Base-by-base conservation (phyloP, 2,113 vertebrate species). In the Rana temporaria region DNA sequence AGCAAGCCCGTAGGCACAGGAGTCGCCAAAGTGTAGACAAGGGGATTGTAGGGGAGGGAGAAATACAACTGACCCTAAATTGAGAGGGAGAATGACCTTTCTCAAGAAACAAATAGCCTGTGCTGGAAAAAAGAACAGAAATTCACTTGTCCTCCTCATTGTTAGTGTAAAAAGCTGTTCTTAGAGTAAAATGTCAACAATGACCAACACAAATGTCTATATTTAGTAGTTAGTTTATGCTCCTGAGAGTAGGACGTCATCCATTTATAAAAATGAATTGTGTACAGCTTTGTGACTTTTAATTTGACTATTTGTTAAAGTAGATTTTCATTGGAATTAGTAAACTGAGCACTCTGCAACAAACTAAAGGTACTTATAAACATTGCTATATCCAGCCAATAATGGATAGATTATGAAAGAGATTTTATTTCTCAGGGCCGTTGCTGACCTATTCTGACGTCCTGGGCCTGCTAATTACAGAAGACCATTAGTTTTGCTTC, bases 31-130 rank as follows among this genome's bases (percentile, higher is more conserved):
- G 60, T 22, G 30, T 42, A 65, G 42, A 48, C 24, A 42, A 52
- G 2, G 20, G 70, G 4, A 11, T 74, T 82, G 71, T 75, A 20
- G 52, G 70, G 81, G 65, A 18, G 53, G 11, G 38, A 78, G 24
- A 79, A 14, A 59, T 56, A 38, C 34, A 63, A 12, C 74, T 71
- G 71, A 55, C 84, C 71, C 66, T 24, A 30, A 65, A 20, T 20
- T 69, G 20, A 34, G 59, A 75, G 62, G 62, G 78, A 73, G 53
- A 4, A 0, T 34, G 78, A 71, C 84, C 81, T 74, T 73, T 82
- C 84, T 82, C 1, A 20, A 30, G 77, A 53, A 79, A 67, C 62
- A 30, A 34, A 78, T 17, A 59, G 32, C 0, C 53, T 16, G 57
- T 24, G 22, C 30, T n/a, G 4, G 19, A 24, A 68, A 59, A 30